Evolutionary conservation across 1,140 invertebrate genomes (phyloP).

Genomic region (Melitaea cinxia): DNA sequence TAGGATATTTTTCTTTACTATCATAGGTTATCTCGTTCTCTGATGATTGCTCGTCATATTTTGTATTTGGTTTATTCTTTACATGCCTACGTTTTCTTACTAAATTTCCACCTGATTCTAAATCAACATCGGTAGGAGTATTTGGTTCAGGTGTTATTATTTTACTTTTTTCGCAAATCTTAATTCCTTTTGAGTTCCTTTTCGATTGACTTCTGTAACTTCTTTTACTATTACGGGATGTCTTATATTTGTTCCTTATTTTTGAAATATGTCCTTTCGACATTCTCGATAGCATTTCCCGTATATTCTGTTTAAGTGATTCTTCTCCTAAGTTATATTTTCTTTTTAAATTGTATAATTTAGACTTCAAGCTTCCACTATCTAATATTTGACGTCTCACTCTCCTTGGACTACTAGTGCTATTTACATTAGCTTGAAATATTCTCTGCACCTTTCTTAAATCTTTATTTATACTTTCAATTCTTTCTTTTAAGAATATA

Average conservation of each 20-base stretch:
- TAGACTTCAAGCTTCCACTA: constrained; percentile 15
- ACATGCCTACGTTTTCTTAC: constrained; percentile 44
- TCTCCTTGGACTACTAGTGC: background rate
- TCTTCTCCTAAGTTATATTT: constrained; percentile 8
- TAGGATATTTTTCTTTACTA: constrained; percentile 38
- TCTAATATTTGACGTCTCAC: constrained; percentile 16
- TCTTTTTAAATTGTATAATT: constrained; percentile 7
- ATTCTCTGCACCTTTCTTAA: constrained; percentile 40
- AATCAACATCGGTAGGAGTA: constrained; percentile 6
- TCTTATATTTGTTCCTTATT: constrained; percentile 19
- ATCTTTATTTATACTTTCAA: constrained; percentile 48
- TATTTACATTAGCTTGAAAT: constrained; percentile 27
- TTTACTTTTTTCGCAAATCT: background rate
- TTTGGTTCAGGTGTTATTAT: constrained; percentile 6
- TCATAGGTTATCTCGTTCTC: constrained; percentile 55
- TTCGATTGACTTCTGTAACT: constrained; percentile 16
- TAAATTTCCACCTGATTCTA: constrained; percentile 18
- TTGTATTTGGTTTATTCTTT: constrained; percentile 24
- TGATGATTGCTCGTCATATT: constrained; percentile 30
- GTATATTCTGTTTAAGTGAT: constrained; percentile 4
- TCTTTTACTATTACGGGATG: constrained; percentile 1
- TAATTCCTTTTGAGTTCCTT: constrained; percentile 9
- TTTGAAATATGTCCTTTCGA: constrained; percentile 15
- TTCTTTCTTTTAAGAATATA: constrained; percentile 38
- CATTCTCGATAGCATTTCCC: constrained; percentile 14